A percentile compares a stretch with the other conserved stretches of the same genome.
These are phyloP conservation scores for Paracanthobrama guichenoti DNA, from an alignment of 2,113 vertebrate genomes.

Conservation along the genomic window DNA sequence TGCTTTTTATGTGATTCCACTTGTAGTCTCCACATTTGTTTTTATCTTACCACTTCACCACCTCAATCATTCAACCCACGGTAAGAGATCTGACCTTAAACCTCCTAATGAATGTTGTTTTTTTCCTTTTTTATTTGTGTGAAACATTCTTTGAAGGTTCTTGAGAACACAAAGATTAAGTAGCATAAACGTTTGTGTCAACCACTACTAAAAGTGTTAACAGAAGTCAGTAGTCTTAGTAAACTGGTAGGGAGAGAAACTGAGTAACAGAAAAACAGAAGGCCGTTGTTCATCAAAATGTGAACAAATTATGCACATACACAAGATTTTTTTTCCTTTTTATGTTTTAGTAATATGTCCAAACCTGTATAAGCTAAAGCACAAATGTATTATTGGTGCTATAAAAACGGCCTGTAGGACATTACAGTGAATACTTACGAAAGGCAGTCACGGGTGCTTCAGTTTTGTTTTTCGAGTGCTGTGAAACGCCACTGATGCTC, in stretches of 20 bases:
- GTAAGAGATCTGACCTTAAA: not conserved
- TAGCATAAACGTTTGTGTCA: not conserved
- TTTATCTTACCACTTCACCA: not conserved
- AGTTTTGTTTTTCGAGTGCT: slow-evolving; percentile 13
- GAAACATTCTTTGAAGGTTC: not conserved
- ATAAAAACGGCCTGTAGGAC: not conserved
- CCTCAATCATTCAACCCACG: not conserved
- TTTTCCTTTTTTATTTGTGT: slow-evolving; percentile 6
- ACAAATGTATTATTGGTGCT: not conserved
- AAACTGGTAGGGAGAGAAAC: not conserved
- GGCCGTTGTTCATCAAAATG: not conserved
- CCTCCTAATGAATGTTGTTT: not conserved
- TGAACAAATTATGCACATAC: not conserved
- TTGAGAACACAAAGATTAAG: slow-evolving; percentile 1
- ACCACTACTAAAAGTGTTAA: not conserved
- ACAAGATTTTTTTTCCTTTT: slow-evolving; percentile 3
- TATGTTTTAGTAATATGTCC: not conserved
- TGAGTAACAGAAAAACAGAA: not conserved
- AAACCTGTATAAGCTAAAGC: not conserved
- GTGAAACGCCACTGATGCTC: slow-evolving; percentile 4
- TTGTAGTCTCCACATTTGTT: slow-evolving; percentile 5
- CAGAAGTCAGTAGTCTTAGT: not conserved
- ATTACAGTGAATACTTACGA: not conserved
- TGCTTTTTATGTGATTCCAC: slow-evolving; percentile 27
- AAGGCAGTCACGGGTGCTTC: no score